Evolutionary conservation across 2,113 vertebrate species (phyloP).

Genomic region (Cavia aperea): DNA sequence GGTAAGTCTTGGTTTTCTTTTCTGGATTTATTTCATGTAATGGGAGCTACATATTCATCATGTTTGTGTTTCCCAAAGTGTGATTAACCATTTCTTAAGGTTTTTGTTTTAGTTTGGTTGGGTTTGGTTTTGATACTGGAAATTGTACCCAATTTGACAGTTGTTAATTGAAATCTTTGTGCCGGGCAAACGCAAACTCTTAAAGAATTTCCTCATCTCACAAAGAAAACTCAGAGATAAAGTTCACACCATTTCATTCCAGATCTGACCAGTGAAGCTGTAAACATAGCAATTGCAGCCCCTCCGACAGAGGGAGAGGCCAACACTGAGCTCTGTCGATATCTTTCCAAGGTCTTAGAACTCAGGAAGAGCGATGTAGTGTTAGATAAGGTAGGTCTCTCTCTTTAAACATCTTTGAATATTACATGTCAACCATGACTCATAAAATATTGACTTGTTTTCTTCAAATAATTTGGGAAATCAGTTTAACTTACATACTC

Average conservation of each 20-base stretch:
- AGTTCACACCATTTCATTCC: background rate
- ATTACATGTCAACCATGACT: background rate
- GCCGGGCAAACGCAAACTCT: background rate
- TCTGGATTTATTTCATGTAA: background rate
- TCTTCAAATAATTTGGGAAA: slow-evolving; percentile 5
- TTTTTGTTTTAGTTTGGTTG: background rate
- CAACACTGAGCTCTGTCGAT: slow-evolving; percentile 87
- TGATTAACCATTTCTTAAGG: background rate
- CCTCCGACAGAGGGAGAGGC: slow-evolving; percentile 92
- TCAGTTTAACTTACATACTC: background rate
- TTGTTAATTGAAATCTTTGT: background rate
- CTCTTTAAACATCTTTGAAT: background rate
- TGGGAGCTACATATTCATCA: background rate
- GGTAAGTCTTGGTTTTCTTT: background rate
- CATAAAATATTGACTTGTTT: background rate
- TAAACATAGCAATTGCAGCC: slow-evolving; percentile 88
- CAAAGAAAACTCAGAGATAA: background rate
- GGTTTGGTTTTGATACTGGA: background rate
- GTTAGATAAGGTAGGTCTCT: slow-evolving; percentile 86
- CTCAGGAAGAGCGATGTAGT: slow-evolving; percentile 86
- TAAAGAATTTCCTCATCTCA: background rate
- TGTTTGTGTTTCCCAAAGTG: background rate
- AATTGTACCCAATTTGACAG: background rate
- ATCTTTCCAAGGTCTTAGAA: slow-evolving; percentile 85
- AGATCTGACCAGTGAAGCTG: slow-evolving; percentile 84